Percentiles rank a stretch among this genome's conserved stretches.
These are phyloP conservation scores for Chascanopsetta lugubris DNA, from an alignment of 2,113 vertebrate species.

Conservation along the genomic window DNA sequence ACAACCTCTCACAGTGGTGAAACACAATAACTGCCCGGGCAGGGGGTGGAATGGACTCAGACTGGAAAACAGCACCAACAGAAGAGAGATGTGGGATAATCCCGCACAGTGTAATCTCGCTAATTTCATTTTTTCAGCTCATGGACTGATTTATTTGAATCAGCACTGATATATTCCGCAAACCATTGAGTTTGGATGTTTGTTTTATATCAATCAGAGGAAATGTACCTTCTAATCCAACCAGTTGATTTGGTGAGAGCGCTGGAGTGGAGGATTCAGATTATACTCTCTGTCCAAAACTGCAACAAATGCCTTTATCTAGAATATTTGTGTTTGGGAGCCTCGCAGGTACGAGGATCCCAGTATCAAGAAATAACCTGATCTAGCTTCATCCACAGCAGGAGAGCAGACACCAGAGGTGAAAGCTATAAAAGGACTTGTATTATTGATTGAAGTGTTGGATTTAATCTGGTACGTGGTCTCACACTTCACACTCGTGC, in stretches of 20 bases:
- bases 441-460: too few species aligned
- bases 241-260: too few species aligned
- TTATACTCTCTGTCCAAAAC: background rate
- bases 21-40: constrained; percentile 21
- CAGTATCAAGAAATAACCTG: background rate
- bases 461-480: background rate
- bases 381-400: background rate
- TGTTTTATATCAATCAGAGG: background rate
- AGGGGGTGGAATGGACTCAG: constrained; percentile 12
- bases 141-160: background rate
- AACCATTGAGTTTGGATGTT: background rate
- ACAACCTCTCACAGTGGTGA: constrained; percentile 11
- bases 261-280: too few species aligned
- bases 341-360: background rate
- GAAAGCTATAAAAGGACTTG: background rate
- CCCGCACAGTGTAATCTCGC: background rate
- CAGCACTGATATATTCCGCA: background rate
- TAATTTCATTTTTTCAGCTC: background rate
- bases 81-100: background rate
- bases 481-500: background rate
- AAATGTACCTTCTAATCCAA: too few species aligned
- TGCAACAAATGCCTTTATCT: background rate
- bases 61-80: background rate
- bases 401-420: background rate
- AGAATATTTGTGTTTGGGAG: background rate